phyloP scores from a whole-genome alignment of 2,113 vertebrate species.

The Hemibagrus wyckioides region DNA sequence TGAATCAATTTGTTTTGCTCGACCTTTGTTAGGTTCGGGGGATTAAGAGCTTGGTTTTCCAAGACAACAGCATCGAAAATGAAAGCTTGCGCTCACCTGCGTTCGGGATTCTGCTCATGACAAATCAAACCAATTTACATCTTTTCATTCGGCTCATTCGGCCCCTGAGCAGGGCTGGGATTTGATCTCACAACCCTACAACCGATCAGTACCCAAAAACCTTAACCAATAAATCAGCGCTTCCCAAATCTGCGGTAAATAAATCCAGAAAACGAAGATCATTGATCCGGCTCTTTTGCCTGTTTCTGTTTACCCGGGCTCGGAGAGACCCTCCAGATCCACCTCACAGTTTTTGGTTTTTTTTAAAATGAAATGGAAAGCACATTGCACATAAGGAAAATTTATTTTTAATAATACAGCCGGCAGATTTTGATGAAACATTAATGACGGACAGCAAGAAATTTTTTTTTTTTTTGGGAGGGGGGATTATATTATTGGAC shows the following conservation, averaged over 20 bases:
- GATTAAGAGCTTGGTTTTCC: constrained; percentile 46
- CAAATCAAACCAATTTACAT: neutral
- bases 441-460: constrained; percentile 32
- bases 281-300: neutral
- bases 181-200: neutral
- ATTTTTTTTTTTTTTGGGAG: neutral
- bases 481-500: constrained; percentile 33
- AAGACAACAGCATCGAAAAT: neutral
- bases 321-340: constrained; percentile 1
- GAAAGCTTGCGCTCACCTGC: neutral
- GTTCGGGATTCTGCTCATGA: neutral
- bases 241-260: neutral
- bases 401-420: constrained; percentile 35
- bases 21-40: constrained; percentile 54
- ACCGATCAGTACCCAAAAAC: neutral
- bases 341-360: constrained; percentile 18
- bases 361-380: constrained; percentile 38
- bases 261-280: constrained; percentile 27
- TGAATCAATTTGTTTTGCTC: constrained; percentile 59
- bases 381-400: constrained; percentile 22
- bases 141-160: neutral
- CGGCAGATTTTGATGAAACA: constrained; percentile 37
- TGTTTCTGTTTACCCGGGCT: constrained; percentile 35
- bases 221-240: neutral
- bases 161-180: neutral